Base-by-base conservation (phyloP, 2,888 invertebrate species). In the Rhogogaster chlorosoma region DNA sequence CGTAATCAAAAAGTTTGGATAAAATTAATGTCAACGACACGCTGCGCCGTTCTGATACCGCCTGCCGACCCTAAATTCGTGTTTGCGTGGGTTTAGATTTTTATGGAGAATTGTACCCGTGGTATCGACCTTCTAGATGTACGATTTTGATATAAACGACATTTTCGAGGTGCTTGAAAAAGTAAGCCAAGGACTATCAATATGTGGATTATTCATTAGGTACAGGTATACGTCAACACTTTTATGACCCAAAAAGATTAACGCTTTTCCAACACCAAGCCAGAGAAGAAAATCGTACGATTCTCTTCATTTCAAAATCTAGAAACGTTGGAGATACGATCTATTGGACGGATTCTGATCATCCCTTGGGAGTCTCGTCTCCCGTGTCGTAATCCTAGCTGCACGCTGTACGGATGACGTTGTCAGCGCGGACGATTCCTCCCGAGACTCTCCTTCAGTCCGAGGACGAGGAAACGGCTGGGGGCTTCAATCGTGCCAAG, bases 11-110 rank as follows among this genome's bases (percentile, higher is more conserved):
- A 80, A 61, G 80, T 36, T 73, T 57, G 38, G 61, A 49, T 29
- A 77, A 80, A 80, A 80, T 80, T 80, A 80, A 61, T 80, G 80
- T 61, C 80, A 36, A 80, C 57, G 80, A 61, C 80, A 80, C 57
- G 80, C 36, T 80, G 57, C 26, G 36, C 61, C 36, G 49, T 80
- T 80, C 80, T 80, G 38, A 80, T 80, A 80, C 22, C 36, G 38
- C 36, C 38, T 61, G 80, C 57, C 80, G 61, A 38, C 38, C 57
- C 18, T 61, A 80, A 61, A 80, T 38, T 38, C 61, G 38, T n/a
- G 57, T 38, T 80, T 61, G 57, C 61, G 57, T 80, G 32, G 38
- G 38, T 57, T 80, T 57, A 80, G 61, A 57, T 61, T 61, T 29
- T 80, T 61, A 5, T 32, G 22, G 29, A 61, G 36, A 61, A 80